A percentile compares a stretch with the other conserved stretches of the same genome.
These are phyloP conservation scores for Enteromius unitaeniatus DNA, from an alignment of 2,797 vertebrate genomes.

Conservation along the genomic window DNA sequence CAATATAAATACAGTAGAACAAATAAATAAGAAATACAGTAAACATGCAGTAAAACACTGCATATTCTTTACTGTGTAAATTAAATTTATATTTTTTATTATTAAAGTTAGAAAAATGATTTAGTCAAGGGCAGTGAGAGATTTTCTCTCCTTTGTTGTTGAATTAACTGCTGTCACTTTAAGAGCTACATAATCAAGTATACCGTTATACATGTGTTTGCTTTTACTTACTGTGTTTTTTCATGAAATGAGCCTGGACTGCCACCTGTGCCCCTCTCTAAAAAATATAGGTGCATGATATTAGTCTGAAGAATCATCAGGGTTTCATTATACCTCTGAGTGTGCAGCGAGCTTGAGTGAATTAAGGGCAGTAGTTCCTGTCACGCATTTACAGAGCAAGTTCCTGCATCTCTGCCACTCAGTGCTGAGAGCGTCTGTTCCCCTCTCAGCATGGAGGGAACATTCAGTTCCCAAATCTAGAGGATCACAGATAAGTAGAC, in stretches of 20 bases:
- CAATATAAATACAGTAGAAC: too few relatives aligned
- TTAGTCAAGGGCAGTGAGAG: too few relatives aligned
- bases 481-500: conserved; percentile 31
- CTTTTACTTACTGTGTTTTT: background rate
- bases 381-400: background rate
- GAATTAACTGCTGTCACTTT: too few relatives aligned
- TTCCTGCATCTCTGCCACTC: conserved; percentile 21
- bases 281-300: background rate
- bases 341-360: background rate
- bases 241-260: background rate
- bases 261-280: background rate
- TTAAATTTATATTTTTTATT: too few relatives aligned
- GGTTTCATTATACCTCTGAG: background rate
- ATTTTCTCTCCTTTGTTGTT: too few relatives aligned
- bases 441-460: conserved; percentile 38
- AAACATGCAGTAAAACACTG: too few relatives aligned
- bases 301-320: background rate
- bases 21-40: too few relatives aligned
- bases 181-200: too few relatives aligned
- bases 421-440: conserved; percentile 37
- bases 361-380: conserved; percentile 26
- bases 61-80: too few relatives aligned
- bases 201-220: too few relatives aligned
- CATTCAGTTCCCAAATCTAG: conserved; percentile 48
- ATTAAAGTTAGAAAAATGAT: too few relatives aligned